These are phyloP conservation scores for Dryocosmus kuriphilus DNA, from an alignment of 2,888 invertebrate genomes.

Conservation along the genomic window DNA sequence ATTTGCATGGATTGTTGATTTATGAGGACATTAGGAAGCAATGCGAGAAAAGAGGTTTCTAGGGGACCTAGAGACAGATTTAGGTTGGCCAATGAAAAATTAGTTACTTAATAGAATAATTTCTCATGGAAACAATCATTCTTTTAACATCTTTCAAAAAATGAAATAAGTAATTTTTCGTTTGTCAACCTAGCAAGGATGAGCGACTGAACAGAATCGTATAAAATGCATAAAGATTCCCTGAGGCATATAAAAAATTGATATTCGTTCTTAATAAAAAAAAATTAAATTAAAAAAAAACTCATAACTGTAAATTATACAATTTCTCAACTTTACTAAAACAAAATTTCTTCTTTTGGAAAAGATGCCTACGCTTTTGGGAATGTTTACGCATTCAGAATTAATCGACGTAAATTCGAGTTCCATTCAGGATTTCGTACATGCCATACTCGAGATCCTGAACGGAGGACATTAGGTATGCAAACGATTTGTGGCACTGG, in stretches of 20 bases:
- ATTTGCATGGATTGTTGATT: not conserved
- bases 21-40: not conserved
- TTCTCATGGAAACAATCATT: not conserved
- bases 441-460: constrained; percentile 7
- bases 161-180: not conserved
- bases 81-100: not conserved
- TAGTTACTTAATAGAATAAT: not conserved
- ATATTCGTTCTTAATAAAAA: too few relatives aligned
- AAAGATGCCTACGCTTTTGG: not conserved
- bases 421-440: constrained; percentile 18
- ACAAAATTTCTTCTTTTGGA: not conserved
- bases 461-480: constrained; percentile 3
- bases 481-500: constrained; percentile 22
- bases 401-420: constrained; percentile 10
- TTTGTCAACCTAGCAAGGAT: not conserved
- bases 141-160: not conserved
- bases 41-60: not conserved
- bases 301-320: not conserved
- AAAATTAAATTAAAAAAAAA: too few relatives aligned
- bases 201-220: not conserved
- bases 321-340: not conserved
- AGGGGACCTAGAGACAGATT: not conserved
- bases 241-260: not conserved
- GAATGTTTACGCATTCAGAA: constrained; percentile 7
- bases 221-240: not conserved